These are phyloP conservation scores for Aegithalos caudatus DNA, from an alignment of 2,113 vertebrate species.

Conservation along the genomic window DNA sequence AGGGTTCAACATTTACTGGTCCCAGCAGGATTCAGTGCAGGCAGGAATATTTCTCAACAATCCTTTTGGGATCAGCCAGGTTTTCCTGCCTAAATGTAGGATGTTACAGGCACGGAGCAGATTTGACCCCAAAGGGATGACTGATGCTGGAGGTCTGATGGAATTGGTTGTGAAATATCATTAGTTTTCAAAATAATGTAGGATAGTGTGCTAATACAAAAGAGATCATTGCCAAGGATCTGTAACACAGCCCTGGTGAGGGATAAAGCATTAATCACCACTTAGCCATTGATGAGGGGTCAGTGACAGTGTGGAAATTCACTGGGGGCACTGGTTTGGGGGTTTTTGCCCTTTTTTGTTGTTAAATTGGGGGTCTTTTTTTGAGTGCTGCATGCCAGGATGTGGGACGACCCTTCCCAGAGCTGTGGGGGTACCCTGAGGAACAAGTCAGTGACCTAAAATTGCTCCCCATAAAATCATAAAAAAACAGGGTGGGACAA, in stretches of 20 bases:
- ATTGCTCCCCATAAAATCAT: neutral
- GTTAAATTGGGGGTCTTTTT: neutral
- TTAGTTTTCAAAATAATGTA: neutral
- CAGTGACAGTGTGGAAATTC: neutral
- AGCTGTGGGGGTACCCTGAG: neutral
- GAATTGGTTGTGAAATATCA: neutral
- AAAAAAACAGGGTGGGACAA: neutral
- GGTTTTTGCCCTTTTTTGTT: too few relatives aligned
- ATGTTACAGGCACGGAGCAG: neutral
- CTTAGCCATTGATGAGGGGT: neutral
- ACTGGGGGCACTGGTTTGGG: neutral
- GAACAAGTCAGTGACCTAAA: neutral
- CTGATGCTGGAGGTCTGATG: neutral
- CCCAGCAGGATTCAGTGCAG: neutral
- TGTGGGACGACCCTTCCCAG: neutral
- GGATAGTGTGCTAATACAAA: neutral
- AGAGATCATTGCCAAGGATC: neutral
- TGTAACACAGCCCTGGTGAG: neutral
- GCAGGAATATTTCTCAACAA: neutral
- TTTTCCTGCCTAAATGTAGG: neutral
- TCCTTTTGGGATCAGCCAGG: neutral
- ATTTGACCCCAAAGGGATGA: neutral
- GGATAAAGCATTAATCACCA: neutral
- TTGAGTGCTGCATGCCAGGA: too few relatives aligned
- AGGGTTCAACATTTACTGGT: neutral